These are phyloP conservation scores for Phymatocera aterrima DNA, from an alignment of 2,888 invertebrate genomes.

Conservation along the genomic window DNA sequence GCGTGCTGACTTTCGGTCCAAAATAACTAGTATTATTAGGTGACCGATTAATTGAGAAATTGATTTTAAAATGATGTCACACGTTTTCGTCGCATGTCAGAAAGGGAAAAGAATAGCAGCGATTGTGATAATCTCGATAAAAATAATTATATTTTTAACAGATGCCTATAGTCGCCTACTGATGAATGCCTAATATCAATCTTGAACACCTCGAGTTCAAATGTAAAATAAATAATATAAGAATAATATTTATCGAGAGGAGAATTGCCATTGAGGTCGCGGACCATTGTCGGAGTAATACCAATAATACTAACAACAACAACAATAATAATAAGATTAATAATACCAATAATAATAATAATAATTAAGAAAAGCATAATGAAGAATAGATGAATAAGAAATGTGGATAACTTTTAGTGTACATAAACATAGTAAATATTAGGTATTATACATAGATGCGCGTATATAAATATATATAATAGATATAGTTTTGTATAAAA, in stretches of 20 bases:
- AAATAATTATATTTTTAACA: background rate
- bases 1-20: background rate
- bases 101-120: background rate
- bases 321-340: no score
- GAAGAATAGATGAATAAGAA: background rate
- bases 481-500: conserved; percentile 21
- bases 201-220: conserved; percentile 27
- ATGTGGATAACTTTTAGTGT: conserved; percentile 45
- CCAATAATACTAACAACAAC: no score
- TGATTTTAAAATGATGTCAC: background rate
- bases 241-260: conserved; percentile 20
- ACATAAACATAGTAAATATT: no score
- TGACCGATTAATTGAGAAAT: background rate
- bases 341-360: no score
- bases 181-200: background rate
- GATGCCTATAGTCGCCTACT: background rate
- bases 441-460: no score
- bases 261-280: background rate
- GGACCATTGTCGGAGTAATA: background rate
- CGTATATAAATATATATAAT: conserved; percentile 33
- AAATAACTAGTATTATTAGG: background rate
- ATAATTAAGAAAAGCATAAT: no score
- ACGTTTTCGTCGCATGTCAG: background rate
- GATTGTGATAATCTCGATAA: background rate
- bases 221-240: conserved; percentile 32